Base-by-base conservation (phyloP, 2,888 invertebrate species). In the Amphipyra berbera region DNA sequence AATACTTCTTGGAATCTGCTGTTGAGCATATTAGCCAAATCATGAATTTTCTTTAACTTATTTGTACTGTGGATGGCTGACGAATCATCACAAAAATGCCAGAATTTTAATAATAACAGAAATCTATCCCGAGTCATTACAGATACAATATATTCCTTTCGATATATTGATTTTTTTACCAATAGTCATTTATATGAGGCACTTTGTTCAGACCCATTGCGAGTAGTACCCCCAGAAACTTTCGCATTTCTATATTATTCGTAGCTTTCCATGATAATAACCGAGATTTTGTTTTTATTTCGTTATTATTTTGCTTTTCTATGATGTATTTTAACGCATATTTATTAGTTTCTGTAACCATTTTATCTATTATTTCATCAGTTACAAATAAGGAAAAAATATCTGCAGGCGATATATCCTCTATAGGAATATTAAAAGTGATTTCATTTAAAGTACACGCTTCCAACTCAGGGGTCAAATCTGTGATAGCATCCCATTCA, bases 341-440 rank as follows among this genome's bases (percentile, higher is more conserved):
- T n/a, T 40, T 40, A n/a, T 41, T 41, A 21, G 45, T 45, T 45
- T 45, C 45, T 21, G 21, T 21, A 10, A 45, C 27, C 21, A 45
- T 45, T 45, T 21, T 21, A 45, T 41, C 14, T 13, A 41, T 41
- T 7, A 41, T 14, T 13, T 41, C 41, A 14, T 41, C 41, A 10
- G 45, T 21, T 13, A 45, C 21, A 45, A 45, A 45, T 15, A 45
- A 15, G 8, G 21, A 47, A 30, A 30, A 30, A 30, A 4, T 30
- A 30, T 7, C 4, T 30, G 30, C 42, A 33, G 54, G 54, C 53
- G 63, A 57, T 57, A 53, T 63, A 44, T 63, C 57, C 14, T 63
- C 62, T 44, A 63, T 63, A 53, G 62, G 57, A 63, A 63, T 63
- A 63, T 63, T 63, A 44, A 63, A 47, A 57, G 57, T 62, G 62